A percentile compares a stretch with the other conserved stretches of the same genome.
Evolutionary conservation across 2,888 invertebrate genomes (phyloP).

Genomic region (Palloptera scutellata): DNA sequence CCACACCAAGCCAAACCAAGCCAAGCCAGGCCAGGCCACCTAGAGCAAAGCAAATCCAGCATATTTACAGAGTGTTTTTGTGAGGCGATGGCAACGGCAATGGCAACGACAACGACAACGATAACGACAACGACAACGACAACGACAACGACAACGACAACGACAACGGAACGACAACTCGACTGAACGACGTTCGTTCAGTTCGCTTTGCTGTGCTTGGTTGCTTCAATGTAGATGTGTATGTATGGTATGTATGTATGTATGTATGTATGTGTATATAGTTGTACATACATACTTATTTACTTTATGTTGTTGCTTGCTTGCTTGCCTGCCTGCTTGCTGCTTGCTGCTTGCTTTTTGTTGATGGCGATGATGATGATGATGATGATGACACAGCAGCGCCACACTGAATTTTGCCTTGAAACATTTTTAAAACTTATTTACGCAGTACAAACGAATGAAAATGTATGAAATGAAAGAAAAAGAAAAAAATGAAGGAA

Average conservation of each 20-base stretch:
- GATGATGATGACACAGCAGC: constrained; percentile 41
- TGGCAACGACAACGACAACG: too few relatives aligned
- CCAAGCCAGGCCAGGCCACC: too few relatives aligned
- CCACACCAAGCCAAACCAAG: too few relatives aligned
- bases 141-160: constrained; percentile 36
- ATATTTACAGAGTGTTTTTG: background rate
- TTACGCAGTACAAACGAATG: constrained; percentile 26
- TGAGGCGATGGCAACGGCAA: constrained; percentile 35
- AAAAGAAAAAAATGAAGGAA: too few relatives aligned
- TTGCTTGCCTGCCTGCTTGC: constrained; percentile 25
- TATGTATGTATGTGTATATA: background rate
- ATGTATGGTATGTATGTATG: constrained; percentile 41
- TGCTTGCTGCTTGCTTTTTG: constrained; percentile 25
- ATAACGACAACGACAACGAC: too few relatives aligned
- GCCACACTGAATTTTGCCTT: constrained; percentile 56
- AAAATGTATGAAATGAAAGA: too few relatives aligned
- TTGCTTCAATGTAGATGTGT: constrained; percentile 50
- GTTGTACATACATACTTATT: constrained; percentile 20
- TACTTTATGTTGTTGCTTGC: constrained; percentile 23
- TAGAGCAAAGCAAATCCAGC: too few relatives aligned
- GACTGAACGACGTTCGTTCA: background rate
- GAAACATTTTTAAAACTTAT: constrained; percentile 54
- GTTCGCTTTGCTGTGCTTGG: constrained; percentile 31
- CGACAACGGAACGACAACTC: too few relatives aligned
- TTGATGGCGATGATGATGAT: constrained; percentile 26